Evolutionary conservation across 1,140 invertebrate species (phyloP), one percentile per base, ranked within the genome.

Genomic region (Drosophila carrolli): DNA sequence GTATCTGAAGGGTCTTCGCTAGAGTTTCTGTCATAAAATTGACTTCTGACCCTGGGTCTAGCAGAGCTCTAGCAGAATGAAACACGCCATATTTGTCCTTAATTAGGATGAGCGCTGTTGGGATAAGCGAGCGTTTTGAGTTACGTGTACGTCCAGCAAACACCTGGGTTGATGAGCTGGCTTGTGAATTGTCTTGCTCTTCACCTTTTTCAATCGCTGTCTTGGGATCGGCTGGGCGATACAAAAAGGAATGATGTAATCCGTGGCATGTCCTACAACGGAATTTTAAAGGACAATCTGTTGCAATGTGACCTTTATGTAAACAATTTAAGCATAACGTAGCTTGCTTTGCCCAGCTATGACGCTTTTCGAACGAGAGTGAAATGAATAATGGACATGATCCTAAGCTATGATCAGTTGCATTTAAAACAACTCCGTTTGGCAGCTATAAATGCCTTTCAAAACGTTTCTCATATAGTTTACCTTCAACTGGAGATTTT

Each of bases 91-190:
- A 19, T 9, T 46, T 46, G 43, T 46, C 43, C 16, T 46, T 46
- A 11, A 47, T 47, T 23, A 23, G 44, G 19, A 47, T 47, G n/a
- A 43, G n/a, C 41, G 41, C 41, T 43, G n/a, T 43, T 43, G 41
- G 41, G 41, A 43, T 43, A 16, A 16, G 14, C 41, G 41, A 43
- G 41, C 41, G n/a, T 46, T 46, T 46, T 23, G 16, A 11, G 44
- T 46, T 46, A 4, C 16, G 16, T 46, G 44, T 46, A 23, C 23
- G 16, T 23, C 44, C 44, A 23, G 44, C 44, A 46, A 46, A 46
- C 19, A 23, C 44, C 44, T 46, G 44, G 44, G 44, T 46, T 46
- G 44, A 46, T 11, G 44, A 46, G 5, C 44, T 46, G 44, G 44
- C 44, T 23, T 46, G 16, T 4, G 16, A 46, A 11, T 46, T 2